Evolutionary conservation across 2,888 invertebrate genomes (phyloP).

Genomic region (Eupithecia insigniata): DNA sequence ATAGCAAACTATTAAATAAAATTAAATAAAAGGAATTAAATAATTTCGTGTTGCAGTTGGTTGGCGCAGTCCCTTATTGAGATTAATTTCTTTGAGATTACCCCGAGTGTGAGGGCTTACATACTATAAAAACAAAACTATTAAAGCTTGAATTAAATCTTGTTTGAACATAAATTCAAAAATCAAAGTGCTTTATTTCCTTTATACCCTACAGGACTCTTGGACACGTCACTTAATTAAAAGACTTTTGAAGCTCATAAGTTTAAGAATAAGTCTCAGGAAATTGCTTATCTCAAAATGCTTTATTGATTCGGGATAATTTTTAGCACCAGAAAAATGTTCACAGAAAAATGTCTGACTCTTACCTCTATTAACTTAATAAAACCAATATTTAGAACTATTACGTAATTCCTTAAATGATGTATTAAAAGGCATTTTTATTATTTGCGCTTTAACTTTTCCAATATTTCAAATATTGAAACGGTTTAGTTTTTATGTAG

Average conservation of each 20-base stretch:
- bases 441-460: neutral
- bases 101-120: no score
- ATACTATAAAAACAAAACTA: no score
- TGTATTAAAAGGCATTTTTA: neutral
- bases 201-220: no score
- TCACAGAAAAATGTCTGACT: neutral
- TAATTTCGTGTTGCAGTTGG: no score
- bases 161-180: neutral
- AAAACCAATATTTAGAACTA: neutral
- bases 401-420: neutral
- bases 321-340: neutral
- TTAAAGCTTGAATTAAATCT: no score
- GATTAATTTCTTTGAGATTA: no score
- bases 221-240: no score
- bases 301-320: neutral
- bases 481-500: neutral
- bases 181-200: no score
- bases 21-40: no score
- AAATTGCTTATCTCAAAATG: neutral
- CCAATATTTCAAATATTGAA: neutral
- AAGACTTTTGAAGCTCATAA: neutral
- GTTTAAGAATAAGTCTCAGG: neutral
- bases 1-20: neutral
- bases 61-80: no score
- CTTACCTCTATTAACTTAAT: neutral